Percentiles rank a stretch among this genome's conserved stretches.
These are phyloP conservation scores for Dilophus febrilis DNA, from an alignment of 2,888 invertebrate genomes.

Conservation along the genomic window DNA sequence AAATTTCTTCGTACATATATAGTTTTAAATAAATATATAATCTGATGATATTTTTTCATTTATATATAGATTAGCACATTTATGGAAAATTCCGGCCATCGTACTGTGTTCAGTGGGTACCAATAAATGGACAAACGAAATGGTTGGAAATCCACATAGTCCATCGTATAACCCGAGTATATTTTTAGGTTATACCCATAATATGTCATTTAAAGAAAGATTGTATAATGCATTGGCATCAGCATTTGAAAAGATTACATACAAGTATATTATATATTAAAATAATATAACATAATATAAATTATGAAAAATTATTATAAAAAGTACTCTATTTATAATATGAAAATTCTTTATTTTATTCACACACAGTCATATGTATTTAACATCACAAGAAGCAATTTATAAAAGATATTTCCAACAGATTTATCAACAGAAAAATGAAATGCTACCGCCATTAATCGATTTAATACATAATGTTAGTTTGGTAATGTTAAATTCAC, in stretches of 20 bases:
- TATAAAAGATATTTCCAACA: slow-evolving; percentile 22
- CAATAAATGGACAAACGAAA: slow-evolving; percentile 30
- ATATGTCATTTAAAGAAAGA: slow-evolving; percentile 31
- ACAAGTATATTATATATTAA: slow-evolving; percentile 16
- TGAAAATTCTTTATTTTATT: background rate
- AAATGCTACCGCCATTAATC: slow-evolving; percentile 22
- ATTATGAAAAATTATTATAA: background rate
- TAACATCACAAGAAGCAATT: slow-evolving; percentile 26
- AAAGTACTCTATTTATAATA: background rate
- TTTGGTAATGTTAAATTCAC: slow-evolving; percentile 26
- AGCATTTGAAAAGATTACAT: slow-evolving; percentile 25
- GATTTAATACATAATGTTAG: slow-evolving; percentile 25
- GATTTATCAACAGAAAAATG: background rate
- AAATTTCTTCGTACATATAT: no score
- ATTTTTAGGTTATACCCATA: slow-evolving; percentile 25
- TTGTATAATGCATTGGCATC: slow-evolving; percentile 28
- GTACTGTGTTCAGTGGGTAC: slow-evolving; percentile 30
- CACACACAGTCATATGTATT: slow-evolving; percentile 22
- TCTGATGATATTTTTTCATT: no score
- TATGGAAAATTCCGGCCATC: slow-evolving; percentile 24
- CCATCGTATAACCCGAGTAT: slow-evolving; percentile 31
- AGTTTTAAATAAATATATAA: no score
- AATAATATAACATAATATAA: background rate
- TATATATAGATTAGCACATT: slow-evolving; percentile 21
- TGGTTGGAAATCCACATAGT: slow-evolving; percentile 32